Conservation (phyloP, 2,113 vertebrate genomes). For the Cochlearius cochlearius region DNA sequence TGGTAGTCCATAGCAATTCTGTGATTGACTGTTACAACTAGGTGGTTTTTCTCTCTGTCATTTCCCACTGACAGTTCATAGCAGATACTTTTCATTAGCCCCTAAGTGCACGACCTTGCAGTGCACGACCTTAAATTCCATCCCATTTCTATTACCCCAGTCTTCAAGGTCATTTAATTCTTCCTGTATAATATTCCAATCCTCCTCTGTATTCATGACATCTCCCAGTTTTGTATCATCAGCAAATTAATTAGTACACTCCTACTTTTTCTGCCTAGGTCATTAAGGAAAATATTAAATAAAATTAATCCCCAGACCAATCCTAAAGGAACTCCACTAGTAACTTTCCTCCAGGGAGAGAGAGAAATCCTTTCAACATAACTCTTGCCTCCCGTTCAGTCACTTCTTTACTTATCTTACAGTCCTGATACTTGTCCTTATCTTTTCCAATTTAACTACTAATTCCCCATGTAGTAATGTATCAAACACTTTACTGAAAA, state of each 20-base stretch:
- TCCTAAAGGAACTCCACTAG: conserved; percentile 62
- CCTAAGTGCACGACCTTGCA: conserved; percentile 46
- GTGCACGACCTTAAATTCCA: conserved; percentile 27
- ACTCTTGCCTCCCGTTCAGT: background rate
- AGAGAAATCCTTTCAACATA: conserved; percentile 47
- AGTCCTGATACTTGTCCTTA: conserved; percentile 16
- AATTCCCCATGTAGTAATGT: conserved; percentile 30
- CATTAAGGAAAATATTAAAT: conserved; percentile 71
- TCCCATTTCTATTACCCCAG: conserved; percentile 12
- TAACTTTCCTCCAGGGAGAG: conserved; percentile 42
- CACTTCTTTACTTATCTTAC: conserved; percentile 38
- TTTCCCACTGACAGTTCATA: conserved; percentile 33
- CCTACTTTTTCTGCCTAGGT: conserved; percentile 64
- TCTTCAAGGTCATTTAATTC: conserved; percentile 64
- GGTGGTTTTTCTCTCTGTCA: conserved; percentile 19
- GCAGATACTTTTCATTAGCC: conserved; percentile 45
- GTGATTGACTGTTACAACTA: background rate
- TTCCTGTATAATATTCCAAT: conserved; percentile 51
- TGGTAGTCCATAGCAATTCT: background rate
- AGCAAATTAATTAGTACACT: conserved; percentile 70
- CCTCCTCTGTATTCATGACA: conserved; percentile 63
- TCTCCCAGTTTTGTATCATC: conserved; percentile 63
- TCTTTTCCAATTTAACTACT: conserved; percentile 57
- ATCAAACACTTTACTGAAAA: background rate
- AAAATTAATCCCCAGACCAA: conserved; percentile 70